These are phyloP conservation scores for Sula dactylatra DNA, from an alignment of 2,113 vertebrate species.

Conservation along the genomic window DNA sequence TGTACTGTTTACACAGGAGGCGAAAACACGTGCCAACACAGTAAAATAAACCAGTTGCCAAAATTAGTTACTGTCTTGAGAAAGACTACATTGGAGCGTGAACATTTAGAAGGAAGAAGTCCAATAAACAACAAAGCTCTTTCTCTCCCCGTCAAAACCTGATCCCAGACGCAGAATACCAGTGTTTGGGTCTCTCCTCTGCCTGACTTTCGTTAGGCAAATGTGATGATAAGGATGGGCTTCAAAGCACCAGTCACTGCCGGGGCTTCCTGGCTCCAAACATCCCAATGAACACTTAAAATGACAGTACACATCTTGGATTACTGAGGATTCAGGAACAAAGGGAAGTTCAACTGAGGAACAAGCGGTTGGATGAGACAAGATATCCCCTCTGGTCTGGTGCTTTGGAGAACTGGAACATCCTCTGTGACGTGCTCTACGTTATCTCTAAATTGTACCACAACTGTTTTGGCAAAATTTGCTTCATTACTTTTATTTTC, in stretches of 20 bases:
- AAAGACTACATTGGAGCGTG: neutral
- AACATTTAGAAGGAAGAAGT: neutral
- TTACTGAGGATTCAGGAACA: neutral
- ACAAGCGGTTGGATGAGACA: neutral
- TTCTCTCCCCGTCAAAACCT: neutral
- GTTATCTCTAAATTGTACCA: neutral
- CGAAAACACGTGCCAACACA: neutral
- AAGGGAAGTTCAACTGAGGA: neutral
- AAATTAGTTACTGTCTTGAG: neutral
- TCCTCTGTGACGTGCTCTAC: rapidly evolving
- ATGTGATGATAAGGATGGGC: too few relatives aligned
- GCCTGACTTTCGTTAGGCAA: neutral
- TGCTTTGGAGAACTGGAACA: neutral
- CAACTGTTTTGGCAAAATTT: neutral
- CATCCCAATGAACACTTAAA: neutral
- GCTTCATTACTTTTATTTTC: neutral
- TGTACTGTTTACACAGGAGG: neutral
- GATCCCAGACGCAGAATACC: neutral
- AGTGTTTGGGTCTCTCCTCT: too few relatives aligned
- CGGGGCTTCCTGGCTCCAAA: neutral
- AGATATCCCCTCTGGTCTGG: neutral
- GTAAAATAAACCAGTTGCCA: neutral
- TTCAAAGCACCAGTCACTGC: neutral
- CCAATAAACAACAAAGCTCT: neutral
- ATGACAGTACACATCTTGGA: neutral